Base-by-base conservation (phyloP, 2,797 vertebrate species). In the Artibeus jamaicensis region DNA sequence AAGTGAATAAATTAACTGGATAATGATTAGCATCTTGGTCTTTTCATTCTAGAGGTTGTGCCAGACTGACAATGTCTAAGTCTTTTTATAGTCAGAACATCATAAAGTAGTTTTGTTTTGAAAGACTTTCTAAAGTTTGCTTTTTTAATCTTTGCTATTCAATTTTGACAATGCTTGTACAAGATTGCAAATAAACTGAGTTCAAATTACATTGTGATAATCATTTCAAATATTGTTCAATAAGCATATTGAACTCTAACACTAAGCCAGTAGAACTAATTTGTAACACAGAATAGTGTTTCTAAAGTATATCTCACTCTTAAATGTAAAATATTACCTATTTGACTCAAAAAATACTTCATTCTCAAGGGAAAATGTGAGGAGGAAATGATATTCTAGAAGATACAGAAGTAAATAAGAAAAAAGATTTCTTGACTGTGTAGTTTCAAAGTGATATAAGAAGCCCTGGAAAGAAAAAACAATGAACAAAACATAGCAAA, bases 1-100 rank as follows among this genome's bases (percentile, higher is more conserved):
- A 97, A 84, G 65, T 97, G 96, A 97, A 77, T 97, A 98, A 98
- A 98, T 97, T 98, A 97, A 97, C 95, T 87, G 98, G 97, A 97
- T 97, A 97, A 81, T 97, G 96, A 98, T 98, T 98, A 97, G 96
- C 91, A 29, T 15, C 37, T 21, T 32, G 86, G 87, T 32, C 95
- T 97, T 97, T 98, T 97, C 81, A 97, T 98, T 78, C 91, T 76
- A 91, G 81, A 91, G 42, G 48, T 48, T 79, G 46, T 91, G 65
- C 70, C 55, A 86, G 91, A 95, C 92, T 96, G 44, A 44, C 81
- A 67, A 46, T 2, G 18, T 84, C 78, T 97, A 91, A 97, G 96
- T 97, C 83, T 84, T 97, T 97, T 95, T 82, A 73, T 44, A 88
- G 95, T 92, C 92, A 92, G 95, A 3, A 91, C 3, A 10, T 96